phyloP scores from a whole-genome alignment of 1,140 invertebrate genomes.

The Zaprionus taronus region DNA sequence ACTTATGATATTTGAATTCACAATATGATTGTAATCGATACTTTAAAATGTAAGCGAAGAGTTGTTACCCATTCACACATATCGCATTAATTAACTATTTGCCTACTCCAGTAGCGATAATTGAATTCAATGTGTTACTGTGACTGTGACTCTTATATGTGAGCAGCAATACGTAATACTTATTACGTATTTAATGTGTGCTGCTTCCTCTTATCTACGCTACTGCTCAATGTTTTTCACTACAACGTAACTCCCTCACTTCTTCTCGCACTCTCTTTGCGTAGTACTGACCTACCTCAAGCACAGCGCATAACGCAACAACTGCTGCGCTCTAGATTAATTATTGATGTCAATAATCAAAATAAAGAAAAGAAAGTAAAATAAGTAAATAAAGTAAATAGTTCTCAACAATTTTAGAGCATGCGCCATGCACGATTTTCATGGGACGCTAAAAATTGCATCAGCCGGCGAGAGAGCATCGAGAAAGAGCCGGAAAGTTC shows the following conservation, averaged over 20 bases:
- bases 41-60: too few relatives aligned
- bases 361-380: neutral
- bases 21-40: too few relatives aligned
- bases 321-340: conserved; percentile 1
- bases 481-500: conserved; percentile 58
- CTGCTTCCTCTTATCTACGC: neutral
- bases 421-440: conserved; percentile 21
- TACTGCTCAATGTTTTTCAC: neutral
- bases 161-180: neutral
- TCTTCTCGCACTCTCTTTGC: neutral
- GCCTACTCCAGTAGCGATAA: neutral
- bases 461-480: conserved; percentile 52
- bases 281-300: conserved; percentile 33
- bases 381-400: neutral
- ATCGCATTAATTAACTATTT: neutral
- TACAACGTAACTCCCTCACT: conserved; percentile 4
- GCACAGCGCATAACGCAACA: conserved; percentile 1
- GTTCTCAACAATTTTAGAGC: neutral
- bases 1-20: too few relatives aligned
- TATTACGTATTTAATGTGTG: too few relatives aligned
- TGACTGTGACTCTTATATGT: neutral
- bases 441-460: conserved; percentile 48
- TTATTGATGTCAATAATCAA: neutral
- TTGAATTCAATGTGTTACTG: neutral
- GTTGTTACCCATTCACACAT: too few relatives aligned